Evolutionary conservation across 2,113 vertebrate species (phyloP), one percentile per base, ranked within the genome.

Genomic region (Spheniscus mendiculus): DNA sequence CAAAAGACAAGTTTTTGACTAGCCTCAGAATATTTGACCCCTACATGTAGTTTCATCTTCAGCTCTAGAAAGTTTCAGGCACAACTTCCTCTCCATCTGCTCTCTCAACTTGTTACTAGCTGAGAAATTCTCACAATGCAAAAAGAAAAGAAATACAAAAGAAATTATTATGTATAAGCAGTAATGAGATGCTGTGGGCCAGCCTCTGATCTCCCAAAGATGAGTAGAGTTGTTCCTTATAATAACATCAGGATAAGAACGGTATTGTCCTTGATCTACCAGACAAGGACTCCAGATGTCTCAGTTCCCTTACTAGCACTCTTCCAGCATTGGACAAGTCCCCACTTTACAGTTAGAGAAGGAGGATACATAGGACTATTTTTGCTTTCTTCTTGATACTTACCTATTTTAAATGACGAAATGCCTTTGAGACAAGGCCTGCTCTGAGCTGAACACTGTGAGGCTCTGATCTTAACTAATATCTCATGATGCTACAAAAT

Each of bases 281-380:
- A 44, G 13, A 10, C 3, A 42, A 62, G 34, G 40, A 6, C 49
- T 78, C 16, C 56, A 79, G 38, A 4, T 2, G 2, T 32, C 42
- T 71, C 29, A 2, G 25, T 16, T 73, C 49, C 20, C 38, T 44
- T 49, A 15, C 10, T 6, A 23, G 52, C 0, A 5, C 56, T 50
- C 44, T 58, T 15, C 25, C 56, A 78, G 71, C 32, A 4, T 3
- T 32, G 67, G 21, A 16, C 42, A 67, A 15, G 9, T 38, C n/a
- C 32, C 11, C 25, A 8, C 4, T 76, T 42, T 11, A 9, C 12
- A n/a, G 7, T 9, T 47, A 72, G 58, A 56, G 53, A 40, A 67
- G 49, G 23, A 73, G 7, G 19, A 9, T 15, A 5, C 29, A 2
- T 5, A 1, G 11, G 20, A 40, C 5, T 10, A 8, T 8, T 53